Evolutionary conservation across 2,888 invertebrate species (phyloP), one percentile per base, ranked within the genome.

Genomic region (Saturnia pavonia): DNA sequence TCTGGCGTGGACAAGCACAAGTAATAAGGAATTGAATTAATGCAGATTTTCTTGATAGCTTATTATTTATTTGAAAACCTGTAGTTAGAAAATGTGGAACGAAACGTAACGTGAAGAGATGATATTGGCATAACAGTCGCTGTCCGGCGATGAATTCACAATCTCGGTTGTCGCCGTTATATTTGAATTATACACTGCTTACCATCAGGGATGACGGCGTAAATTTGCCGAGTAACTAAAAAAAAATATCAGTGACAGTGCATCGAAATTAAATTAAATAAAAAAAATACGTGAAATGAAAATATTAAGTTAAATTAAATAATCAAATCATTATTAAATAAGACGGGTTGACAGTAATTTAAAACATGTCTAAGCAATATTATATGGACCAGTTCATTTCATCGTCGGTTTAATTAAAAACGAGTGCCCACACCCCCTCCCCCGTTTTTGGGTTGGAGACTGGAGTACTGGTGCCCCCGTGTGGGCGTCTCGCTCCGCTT

Each of bases 381-480:
- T 91, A 92, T 91, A 90, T 90, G 91, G 92, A 92, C 93, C 92
- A 94, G 93, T 94, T 94, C 93, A 94, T 93, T 92, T 93, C 94
- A 92, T 92, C 91, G 91, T 88, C 87, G 90, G 91, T 94, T 94
- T 94, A 94, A 94, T 94, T 94, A 94, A 94, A 93, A 94, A 94
- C 93, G 92, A 94, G 94, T 94, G 93, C 91, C 92, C 91, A 87
- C 87, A 83, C 92, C 91, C 90, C 91, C 88, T 65, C 89, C 90
- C 90, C 86, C 88, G 88, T 87, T 91, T 92, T 91, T 89, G 92
- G 91, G 92, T 89, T 89, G 90, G 87, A 86, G 88, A 90, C 91
- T 91, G 89, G 84, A 77, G 84, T 89, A 91, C 91, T 88, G 91
- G 89, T 83, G 76, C 84, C 86, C 85, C 86, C 88, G 86, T 88